Percentiles rank a stretch among this genome's conserved stretches.
Evolutionary conservation across 2,797 vertebrate species (phyloP).

Genomic region (Botia almorhae): DNA sequence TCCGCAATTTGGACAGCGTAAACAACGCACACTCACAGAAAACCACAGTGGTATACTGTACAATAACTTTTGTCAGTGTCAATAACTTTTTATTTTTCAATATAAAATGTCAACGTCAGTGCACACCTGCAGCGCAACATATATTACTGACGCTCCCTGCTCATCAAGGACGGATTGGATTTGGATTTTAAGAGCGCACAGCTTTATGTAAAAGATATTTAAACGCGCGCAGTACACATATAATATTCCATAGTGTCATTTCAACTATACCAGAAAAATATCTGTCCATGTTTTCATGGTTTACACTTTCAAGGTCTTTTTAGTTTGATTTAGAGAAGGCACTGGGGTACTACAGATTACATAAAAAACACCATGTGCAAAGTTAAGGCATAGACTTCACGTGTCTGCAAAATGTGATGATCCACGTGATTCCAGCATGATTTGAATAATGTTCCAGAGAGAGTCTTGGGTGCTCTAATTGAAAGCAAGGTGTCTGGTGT

Average conservation of each 20-base stretch:
- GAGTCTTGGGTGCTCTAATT: not conserved
- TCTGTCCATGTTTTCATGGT: not conserved
- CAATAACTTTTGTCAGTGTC: not conserved
- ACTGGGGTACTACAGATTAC: not conserved
- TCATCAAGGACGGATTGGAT: slow-evolving; percentile 10
- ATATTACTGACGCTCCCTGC: not conserved
- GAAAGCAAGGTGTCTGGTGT: not conserved
- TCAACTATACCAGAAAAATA: slow-evolving; percentile 4
- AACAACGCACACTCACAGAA: not conserved
- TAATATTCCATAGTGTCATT: not conserved
- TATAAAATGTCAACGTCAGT: not conserved
- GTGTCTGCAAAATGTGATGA: no score
- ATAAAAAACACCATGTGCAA: not conserved
- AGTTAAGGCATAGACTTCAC: no score
- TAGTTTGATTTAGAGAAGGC: not conserved
- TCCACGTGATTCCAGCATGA: no score
- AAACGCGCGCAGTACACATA: not conserved
- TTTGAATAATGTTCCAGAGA: not conserved
- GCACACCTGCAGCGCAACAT: not conserved
- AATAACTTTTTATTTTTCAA: no score
- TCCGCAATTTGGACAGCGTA: not conserved
- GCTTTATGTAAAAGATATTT: slow-evolving; percentile 13
- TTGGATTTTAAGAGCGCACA: slow-evolving; percentile 7
- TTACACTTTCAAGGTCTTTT: not conserved
- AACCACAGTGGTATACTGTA: not conserved